A percentile compares a stretch with the other conserved stretches of the same genome.
Conservation (phyloP, 2,113 vertebrate species). For the Phocoena sinus region DNA sequence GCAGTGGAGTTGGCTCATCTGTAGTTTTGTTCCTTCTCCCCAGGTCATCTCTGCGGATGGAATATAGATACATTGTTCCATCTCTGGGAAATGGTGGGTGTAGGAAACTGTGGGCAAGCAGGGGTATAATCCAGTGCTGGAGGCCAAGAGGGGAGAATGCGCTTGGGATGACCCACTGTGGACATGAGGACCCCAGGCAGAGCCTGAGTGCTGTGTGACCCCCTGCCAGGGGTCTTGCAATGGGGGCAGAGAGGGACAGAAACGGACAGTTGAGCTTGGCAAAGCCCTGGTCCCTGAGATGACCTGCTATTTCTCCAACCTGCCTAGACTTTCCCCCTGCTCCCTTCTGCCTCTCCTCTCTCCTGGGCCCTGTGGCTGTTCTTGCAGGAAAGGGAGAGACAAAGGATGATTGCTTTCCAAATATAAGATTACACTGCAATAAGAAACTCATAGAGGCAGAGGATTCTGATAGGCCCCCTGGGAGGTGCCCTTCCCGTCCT, state of each 20-base stretch:
- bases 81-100: neutral
- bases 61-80: neutral
- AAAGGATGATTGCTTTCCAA: neutral
- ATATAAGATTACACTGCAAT: neutral
- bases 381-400: neutral
- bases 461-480: neutral
- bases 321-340: neutral
- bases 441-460: neutral
- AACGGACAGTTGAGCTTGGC: too few relatives aligned
- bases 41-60: neutral
- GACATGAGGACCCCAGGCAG: neutral
- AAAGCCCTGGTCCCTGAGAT: neutral
- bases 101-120: too few relatives aligned
- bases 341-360: neutral
- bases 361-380: neutral
- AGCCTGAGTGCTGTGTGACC: neutral
- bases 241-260: neutral
- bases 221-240: fast-evolving
- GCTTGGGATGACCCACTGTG: neutral
- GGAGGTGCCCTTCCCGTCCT: neutral
- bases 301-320: neutral
- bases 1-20: neutral
- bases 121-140: neutral
- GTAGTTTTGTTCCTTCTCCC: neutral
- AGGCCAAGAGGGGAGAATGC: neutral